Evolutionary conservation across 2,888 invertebrate genomes (phyloP), one percentile per base, ranked within the genome.

Genomic region (Taenaris catops): DNA sequence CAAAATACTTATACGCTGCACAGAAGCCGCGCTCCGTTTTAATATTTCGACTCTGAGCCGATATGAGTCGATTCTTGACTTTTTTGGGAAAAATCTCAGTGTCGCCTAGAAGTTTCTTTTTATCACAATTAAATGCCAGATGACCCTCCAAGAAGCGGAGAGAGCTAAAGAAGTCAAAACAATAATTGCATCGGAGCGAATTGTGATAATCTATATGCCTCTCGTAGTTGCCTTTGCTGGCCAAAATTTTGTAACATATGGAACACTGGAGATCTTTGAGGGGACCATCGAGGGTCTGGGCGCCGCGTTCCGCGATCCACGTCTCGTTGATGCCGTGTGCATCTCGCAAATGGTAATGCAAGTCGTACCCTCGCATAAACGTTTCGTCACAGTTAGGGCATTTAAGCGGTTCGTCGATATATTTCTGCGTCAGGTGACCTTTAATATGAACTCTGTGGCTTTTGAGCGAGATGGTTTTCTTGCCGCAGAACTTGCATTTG

Each of bases 171-270:
- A 75, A 81, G 31, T 81, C 80, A 40, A 71, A 81, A 53, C 87
- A 88, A 51, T 88, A 88, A 56, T 87, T 87, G 54, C 87, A 88
- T 8, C 87, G 54, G 28, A 87, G 53, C 0, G 79, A 63, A 49
- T 88, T 87, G 56, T 88, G 87, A 48, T 83, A 87, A 48, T 87
- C 86, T 20, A 88, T 60, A 45, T 88, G 87, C 11, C 86, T 62
- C 45, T 87, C 83, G 46, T 65, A 87, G 51, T 84, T 86, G n/a
- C 79, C 81, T 44, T 81, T 78, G 46, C 70, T 78, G 11, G 87
- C 83, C 10, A 88, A 61, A 2, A 83, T 58, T 48, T 87, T 88
- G 37, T 69, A 58, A 41, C 87, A 88, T 3, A 87, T 59, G n/a
- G 80, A 69, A 47, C 87, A 88, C 48, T 87, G 87, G 11, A 83